These are phyloP conservation scores for Cebidichthys violaceus DNA, from an alignment of 2,113 vertebrate species.

Conservation along the genomic window DNA sequence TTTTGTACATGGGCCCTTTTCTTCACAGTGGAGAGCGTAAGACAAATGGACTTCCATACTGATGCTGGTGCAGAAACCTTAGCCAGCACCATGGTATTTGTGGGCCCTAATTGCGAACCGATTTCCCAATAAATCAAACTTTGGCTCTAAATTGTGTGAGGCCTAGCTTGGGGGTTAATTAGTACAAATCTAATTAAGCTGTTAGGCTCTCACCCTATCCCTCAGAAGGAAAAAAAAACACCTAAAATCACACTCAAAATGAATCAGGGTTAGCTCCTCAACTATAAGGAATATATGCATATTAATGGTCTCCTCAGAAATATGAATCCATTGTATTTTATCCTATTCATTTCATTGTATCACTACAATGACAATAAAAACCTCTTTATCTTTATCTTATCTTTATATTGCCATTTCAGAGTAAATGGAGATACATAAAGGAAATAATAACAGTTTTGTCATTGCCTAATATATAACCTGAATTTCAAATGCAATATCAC, in stretches of 20 bases:
- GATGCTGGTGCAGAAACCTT: not conserved
- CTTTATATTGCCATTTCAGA: not conserved
- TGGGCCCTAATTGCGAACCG: not conserved
- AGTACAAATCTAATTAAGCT: not conserved
- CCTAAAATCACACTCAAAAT: not conserved
- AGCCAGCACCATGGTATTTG: not conserved
- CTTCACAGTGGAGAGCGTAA: not conserved
- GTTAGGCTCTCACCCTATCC: not conserved
- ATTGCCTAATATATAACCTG: not conserved
- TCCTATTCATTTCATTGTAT: too few relatives aligned
- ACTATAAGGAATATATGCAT: not conserved
- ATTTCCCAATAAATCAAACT: conserved; percentile 22
- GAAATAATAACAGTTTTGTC: not conserved
- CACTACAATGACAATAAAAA: too few relatives aligned
- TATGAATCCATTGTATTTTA: not conserved
- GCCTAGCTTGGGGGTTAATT: not conserved
- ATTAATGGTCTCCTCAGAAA: not conserved
- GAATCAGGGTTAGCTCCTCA: not conserved
- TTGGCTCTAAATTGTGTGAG: not conserved
- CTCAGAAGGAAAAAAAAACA: not conserved
- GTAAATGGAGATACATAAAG: not conserved
- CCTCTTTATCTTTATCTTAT: too few relatives aligned
- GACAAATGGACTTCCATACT: not conserved
- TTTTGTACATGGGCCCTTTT: not conserved
- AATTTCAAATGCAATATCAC: not conserved